These are phyloP conservation scores for Pelodiscus sinensis DNA, from an alignment of 2,113 vertebrate species.

Conservation along the genomic window DNA sequence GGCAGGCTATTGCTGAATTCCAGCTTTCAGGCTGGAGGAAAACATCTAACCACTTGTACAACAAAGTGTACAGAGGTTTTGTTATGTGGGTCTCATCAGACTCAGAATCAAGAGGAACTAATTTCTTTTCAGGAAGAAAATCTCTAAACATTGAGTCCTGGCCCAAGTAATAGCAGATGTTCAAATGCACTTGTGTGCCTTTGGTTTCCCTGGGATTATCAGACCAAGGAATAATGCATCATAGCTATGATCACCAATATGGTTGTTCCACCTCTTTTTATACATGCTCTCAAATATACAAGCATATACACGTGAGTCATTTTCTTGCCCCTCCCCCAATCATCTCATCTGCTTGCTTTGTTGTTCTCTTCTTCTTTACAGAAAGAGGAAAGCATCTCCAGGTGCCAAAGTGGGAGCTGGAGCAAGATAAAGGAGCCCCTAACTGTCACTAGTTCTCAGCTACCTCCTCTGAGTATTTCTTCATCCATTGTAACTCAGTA, in stretches of 20 bases:
- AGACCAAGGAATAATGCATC: constrained; percentile 2
- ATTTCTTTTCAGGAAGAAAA: constrained; percentile 37
- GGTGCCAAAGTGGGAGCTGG: constrained; percentile 6
- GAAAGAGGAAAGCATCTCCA: neutral
- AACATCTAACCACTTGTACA: neutral
- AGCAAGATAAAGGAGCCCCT: neutral
- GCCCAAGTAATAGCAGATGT: constrained; percentile 12
- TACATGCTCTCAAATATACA: neutral
- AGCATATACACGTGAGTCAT: neutral
- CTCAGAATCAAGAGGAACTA: neutral
- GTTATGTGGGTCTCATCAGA: neutral
- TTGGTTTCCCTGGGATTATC: neutral
- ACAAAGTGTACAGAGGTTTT: neutral
- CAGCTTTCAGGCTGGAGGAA: neutral
- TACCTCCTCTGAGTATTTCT: neutral
- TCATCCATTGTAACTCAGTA: neutral
- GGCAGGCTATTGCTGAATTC: neutral
- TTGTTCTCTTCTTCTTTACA: neutral
- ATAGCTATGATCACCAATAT: neutral
- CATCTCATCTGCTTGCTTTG: neutral
- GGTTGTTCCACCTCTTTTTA: neutral
- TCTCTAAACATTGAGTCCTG: neutral
- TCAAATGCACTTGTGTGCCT: neutral
- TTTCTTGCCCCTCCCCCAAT: constrained; percentile 10
- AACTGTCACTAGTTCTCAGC: neutral